These are phyloP conservation scores for Rafetus swinhoei DNA, from an alignment of 2,113 vertebrate species.

Conservation along the genomic window DNA sequence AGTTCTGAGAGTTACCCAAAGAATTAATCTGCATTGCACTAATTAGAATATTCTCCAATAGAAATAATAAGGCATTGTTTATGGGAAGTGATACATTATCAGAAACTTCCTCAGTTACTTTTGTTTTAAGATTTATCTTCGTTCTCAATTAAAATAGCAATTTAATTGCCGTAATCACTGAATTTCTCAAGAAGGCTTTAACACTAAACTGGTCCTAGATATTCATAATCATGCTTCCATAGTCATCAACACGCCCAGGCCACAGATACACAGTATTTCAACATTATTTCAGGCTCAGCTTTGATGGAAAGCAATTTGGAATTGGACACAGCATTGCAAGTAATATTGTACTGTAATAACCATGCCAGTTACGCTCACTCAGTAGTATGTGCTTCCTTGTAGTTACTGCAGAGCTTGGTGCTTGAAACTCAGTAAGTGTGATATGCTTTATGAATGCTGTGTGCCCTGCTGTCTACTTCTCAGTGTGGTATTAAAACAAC, in stretches of 20 bases:
- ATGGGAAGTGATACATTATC: background rate
- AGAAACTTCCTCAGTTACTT: background rate
- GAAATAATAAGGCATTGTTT: constrained; percentile 20
- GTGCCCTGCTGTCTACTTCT: background rate
- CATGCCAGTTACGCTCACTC: fast-evolving
- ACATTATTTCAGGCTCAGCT: background rate
- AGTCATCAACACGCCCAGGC: background rate
- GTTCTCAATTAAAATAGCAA: background rate
- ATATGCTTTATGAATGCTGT: background rate
- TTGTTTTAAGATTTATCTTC: background rate
- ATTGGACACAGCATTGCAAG: background rate
- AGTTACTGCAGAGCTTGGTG: background rate
- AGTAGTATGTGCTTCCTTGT: background rate
- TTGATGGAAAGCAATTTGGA: background rate
- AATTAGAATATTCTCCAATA: background rate
- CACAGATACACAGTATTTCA: background rate
- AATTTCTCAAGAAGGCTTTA: background rate
- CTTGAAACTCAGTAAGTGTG: background rate
- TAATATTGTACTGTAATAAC: background rate
- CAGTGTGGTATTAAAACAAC: background rate
- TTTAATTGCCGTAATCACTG: background rate
- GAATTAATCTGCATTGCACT: background rate
- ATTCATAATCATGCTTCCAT: background rate
- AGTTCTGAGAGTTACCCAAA: background rate
- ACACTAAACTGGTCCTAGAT: background rate